Evolutionary conservation across 2,113 vertebrate genomes (phyloP).

Genomic region (Scartelaos histophorus): DNA sequence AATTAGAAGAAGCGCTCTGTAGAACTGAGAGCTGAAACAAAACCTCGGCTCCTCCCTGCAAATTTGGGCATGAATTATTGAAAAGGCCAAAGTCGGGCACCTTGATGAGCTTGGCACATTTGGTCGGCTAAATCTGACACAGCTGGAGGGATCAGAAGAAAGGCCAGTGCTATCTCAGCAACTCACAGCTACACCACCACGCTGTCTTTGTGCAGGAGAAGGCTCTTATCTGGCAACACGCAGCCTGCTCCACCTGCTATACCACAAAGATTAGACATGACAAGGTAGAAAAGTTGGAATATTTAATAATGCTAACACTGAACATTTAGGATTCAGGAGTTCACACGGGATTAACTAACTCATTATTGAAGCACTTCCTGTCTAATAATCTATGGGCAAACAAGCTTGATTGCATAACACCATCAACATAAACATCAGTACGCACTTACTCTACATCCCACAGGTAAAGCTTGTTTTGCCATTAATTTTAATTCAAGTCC

Average conservation of each 20-base stretch:
- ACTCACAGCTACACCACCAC: slow-evolving; percentile 30
- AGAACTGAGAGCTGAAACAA: slow-evolving; percentile 53
- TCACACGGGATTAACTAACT: neutral
- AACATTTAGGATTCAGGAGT: neutral
- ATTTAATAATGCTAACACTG: neutral
- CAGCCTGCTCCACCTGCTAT: slow-evolving; percentile 10
- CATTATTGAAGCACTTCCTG: neutral
- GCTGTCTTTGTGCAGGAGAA: slow-evolving; percentile 23
- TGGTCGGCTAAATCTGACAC: slow-evolving; percentile 50
- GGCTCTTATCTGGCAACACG: slow-evolving; percentile 31
- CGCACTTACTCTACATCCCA: neutral
- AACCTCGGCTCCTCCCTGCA: slow-evolving; percentile 54
- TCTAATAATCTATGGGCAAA: neutral
- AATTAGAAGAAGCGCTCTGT: slow-evolving; percentile 61
- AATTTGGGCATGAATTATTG: slow-evolving; percentile 71
- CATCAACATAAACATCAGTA: neutral
- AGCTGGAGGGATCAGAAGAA: slow-evolving; percentile 43
- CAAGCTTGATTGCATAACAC: neutral
- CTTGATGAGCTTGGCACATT: slow-evolving; percentile 64
- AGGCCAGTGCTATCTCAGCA: slow-evolving; percentile 56
- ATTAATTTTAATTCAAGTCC: neutral
- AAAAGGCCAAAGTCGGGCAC: slow-evolving; percentile 70
- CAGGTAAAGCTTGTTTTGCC: neutral
- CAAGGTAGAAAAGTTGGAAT: neutral
- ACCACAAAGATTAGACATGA: slow-evolving; percentile 3